A percentile compares a stretch with the other conserved stretches of the same genome.
phyloP scores from a whole-genome alignment of 2,113 vertebrate genomes.

The pig (Sus scrofa) region DNA sequence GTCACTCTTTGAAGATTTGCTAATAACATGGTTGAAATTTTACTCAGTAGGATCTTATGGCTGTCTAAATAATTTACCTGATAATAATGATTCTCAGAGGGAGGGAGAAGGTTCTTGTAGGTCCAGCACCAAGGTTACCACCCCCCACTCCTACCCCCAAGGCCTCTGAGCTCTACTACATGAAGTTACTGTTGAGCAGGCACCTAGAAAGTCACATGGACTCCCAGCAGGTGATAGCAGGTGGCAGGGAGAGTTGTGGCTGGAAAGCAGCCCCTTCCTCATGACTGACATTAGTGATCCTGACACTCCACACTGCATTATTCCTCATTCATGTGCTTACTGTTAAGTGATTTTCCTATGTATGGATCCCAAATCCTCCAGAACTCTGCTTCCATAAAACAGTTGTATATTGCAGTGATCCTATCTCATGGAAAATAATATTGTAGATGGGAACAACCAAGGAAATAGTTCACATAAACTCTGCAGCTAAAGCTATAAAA shows the following conservation, averaged over 20 bases:
- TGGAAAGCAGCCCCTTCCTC: not conserved
- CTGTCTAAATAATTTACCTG: not conserved
- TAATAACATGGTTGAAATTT: not conserved
- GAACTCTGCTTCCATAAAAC: not conserved
- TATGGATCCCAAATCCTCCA: not conserved
- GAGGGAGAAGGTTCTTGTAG: not conserved
- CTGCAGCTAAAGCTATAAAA: not conserved
- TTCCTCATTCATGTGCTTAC: not conserved
- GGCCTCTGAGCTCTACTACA: too few species aligned
- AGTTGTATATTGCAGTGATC: not conserved
- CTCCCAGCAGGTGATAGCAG: too few species aligned
- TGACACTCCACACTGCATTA: not conserved
- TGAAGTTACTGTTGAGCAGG: not conserved
- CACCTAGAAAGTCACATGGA: not conserved
- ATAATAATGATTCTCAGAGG: not conserved
- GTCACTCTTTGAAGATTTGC: not conserved
- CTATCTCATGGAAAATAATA: constrained; percentile 1
- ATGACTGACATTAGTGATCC: not conserved
- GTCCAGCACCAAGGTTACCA: not conserved
- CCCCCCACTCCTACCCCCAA: rapidly evolving
- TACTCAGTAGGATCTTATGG: not conserved
- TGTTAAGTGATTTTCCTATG: not conserved
- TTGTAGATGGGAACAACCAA: not conserved
- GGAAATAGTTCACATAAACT: constrained; percentile 35
- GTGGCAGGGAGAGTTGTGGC: not conserved